These are phyloP conservation scores for Crotalus tigris DNA, from an alignment of 2,113 vertebrate genomes.

Conservation along the genomic window DNA sequence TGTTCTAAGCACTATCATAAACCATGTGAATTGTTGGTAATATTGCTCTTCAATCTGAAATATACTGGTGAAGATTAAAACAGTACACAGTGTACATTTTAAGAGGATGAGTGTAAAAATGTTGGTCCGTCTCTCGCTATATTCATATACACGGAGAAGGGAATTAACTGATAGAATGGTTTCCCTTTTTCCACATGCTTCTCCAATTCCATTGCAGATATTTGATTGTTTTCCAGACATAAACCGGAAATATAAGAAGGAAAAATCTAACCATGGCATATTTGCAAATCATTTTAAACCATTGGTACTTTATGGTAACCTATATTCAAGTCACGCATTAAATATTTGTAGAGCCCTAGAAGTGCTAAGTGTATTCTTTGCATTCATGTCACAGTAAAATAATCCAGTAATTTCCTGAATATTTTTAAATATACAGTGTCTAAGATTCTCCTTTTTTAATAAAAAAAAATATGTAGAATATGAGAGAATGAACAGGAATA, in stretches of 20 bases:
- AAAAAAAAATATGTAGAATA: neutral
- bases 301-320: neutral
- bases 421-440: neutral
- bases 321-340: neutral
- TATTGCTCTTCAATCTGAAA: neutral
- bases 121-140: neutral
- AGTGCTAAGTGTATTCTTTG: neutral
- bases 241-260: neutral
- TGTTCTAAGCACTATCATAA: neutral
- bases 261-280: too few species aligned
- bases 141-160: too few species aligned
- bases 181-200: neutral
- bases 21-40: accelerated
- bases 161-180: neutral
- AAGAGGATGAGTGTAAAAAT: neutral
- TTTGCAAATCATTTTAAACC: neutral
- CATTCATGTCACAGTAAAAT: neutral
- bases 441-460: neutral
- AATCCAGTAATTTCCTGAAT: neutral
- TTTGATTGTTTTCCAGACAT: neutral
- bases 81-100: neutral
- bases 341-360: neutral
- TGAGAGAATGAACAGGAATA: neutral
- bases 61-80: neutral
- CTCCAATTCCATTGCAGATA: neutral